Percentiles rank a stretch among this genome's conserved stretches.
These are phyloP conservation scores for Pseudococcus jackbeardsleyi DNA, from an alignment of 2,888 invertebrate genomes.

Conservation along the genomic window DNA sequence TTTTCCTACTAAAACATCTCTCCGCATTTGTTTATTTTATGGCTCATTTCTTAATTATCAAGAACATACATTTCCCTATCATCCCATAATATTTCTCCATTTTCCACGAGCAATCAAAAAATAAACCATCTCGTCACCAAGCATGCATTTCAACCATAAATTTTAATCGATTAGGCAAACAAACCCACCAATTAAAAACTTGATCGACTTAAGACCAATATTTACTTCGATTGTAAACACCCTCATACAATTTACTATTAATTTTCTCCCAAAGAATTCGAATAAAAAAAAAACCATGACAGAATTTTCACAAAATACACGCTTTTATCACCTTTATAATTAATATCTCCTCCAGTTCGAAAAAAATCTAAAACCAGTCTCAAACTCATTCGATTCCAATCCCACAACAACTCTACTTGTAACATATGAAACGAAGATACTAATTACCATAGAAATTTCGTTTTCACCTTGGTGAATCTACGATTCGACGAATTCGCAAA, in stretches of 20 bases:
- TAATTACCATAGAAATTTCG: conserved; percentile 46
- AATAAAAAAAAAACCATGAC: background rate
- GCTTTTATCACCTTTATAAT: too few relatives aligned
- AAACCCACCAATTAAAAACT: background rate
- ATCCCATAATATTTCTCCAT: background rate
- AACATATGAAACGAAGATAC: background rate
- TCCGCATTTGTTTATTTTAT: too few relatives aligned
- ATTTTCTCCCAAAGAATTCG: background rate
- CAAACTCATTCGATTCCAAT: background rate
- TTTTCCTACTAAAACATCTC: too few relatives aligned
- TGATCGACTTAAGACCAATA: background rate
- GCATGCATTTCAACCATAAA: background rate
- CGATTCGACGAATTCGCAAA: background rate
- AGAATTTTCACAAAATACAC: background rate
- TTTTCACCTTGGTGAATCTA: background rate
- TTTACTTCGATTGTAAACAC: background rate
- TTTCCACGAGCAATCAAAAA: background rate
- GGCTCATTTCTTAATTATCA: too few relatives aligned
- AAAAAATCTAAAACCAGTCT: background rate
- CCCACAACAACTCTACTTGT: background rate
- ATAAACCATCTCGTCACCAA: background rate
- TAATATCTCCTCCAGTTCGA: too few relatives aligned
- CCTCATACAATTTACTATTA: background rate
- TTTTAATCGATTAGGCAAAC: background rate
- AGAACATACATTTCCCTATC: too few relatives aligned